phyloP scores from a whole-genome alignment of 2,888 invertebrate species.

The Phortica okadai region DNA sequence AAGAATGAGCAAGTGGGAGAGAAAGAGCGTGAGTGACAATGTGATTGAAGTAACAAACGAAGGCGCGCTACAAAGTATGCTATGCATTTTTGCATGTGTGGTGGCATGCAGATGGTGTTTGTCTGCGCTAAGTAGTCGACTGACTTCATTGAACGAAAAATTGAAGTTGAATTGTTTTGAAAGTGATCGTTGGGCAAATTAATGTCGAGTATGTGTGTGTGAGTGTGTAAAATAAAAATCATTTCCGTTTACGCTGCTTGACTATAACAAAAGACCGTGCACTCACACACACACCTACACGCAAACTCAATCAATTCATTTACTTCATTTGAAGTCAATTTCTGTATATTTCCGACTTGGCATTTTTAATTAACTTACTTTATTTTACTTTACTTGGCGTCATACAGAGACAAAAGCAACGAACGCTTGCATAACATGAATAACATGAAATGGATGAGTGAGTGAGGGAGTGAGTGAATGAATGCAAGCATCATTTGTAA shows the following conservation, averaged over 20 bases:
- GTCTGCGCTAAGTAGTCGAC: not conserved
- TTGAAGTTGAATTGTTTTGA: constrained; percentile 33
- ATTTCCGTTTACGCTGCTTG: not conserved
- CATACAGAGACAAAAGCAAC: not conserved
- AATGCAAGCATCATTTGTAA: constrained; percentile 10
- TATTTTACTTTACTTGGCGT: constrained; percentile 8
- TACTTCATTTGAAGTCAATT: constrained; percentile 3
- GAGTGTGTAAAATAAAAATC: not conserved
- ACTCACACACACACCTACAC: not conserved
- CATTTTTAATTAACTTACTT: constrained; percentile 30
- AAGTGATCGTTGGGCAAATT: constrained; percentile 20
- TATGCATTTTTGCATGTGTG: not conserved
- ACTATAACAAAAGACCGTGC: not conserved
- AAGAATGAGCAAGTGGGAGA: not conserved
- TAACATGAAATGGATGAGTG: not conserved
- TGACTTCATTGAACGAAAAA: constrained; percentile 4
- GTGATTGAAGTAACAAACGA: not conserved
- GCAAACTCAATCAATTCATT: not conserved
- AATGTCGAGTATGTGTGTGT: constrained; percentile 10
- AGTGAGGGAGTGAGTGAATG: not conserved
- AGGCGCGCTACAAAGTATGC: not conserved
- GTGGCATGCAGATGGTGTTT: too few relatives aligned
- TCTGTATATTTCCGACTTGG: not conserved
- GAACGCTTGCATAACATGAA: not conserved
- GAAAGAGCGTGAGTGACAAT: not conserved